phyloP scores from a whole-genome alignment of 2,113 vertebrate genomes.

The Aix galericulata region DNA sequence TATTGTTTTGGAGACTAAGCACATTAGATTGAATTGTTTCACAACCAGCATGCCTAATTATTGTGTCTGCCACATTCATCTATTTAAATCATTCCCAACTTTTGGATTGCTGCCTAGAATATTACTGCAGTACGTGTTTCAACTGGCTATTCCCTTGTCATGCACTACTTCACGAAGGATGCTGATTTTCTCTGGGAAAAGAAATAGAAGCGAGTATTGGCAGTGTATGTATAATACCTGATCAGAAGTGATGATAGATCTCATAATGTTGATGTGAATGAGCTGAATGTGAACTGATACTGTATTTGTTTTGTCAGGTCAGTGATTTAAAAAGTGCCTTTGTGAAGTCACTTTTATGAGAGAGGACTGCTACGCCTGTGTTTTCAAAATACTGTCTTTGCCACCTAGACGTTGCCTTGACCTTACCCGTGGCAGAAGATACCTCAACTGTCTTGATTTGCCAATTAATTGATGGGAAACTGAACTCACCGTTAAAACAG shows the following conservation, averaged over 20 bases:
- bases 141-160: constrained; percentile 66
- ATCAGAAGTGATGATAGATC: neutral
- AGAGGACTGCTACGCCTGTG: constrained; percentile 53
- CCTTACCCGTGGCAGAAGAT: constrained; percentile 66
- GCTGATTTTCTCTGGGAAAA: neutral
- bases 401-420: constrained; percentile 69
- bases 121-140: constrained; percentile 77
- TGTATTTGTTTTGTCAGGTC: constrained; percentile 81
- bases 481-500: constrained; percentile 61
- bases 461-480: constrained; percentile 67
- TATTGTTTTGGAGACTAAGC: constrained; percentile 72
- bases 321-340: constrained; percentile 85
- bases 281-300: constrained; percentile 53
- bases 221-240: neutral
- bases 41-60: constrained; percentile 78
- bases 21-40: constrained; percentile 78
- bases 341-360: constrained; percentile 76
- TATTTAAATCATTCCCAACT: constrained; percentile 81
- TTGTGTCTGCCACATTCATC: constrained; percentile 85
- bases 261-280: neutral
- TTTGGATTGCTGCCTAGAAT: constrained; percentile 84
- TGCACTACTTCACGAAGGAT: constrained; percentile 51
- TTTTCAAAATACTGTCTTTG: constrained; percentile 58
- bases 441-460: constrained; percentile 76
- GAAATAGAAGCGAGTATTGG: neutral